phyloP scores from a whole-genome alignment of 2,888 invertebrate species.

The Drosophila rubida region DNA sequence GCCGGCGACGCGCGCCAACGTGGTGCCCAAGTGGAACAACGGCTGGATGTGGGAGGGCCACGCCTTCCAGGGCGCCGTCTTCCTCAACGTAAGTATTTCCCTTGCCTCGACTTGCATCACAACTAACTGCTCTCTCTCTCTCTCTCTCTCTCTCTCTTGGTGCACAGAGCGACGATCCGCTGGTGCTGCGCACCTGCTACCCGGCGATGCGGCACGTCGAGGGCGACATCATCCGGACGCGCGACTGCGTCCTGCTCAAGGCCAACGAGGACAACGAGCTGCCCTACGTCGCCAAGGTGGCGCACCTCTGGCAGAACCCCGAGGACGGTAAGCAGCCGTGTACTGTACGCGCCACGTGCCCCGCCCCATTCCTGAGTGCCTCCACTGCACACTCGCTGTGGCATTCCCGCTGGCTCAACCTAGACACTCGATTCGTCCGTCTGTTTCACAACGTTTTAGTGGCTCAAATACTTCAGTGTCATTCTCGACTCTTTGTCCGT shows the following conservation, averaged over 20 bases:
- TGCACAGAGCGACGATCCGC: constrained; percentile 89
- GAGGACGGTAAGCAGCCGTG: constrained; percentile 90
- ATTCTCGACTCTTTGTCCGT: too few species aligned
- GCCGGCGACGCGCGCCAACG: constrained; percentile 83
- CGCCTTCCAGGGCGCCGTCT: constrained; percentile 92
- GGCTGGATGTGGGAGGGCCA: constrained; percentile 97
- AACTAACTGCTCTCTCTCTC: background rate
- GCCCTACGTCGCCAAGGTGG: constrained; percentile 97
- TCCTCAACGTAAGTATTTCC: constrained; percentile 89
- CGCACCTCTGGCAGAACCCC: constrained; percentile 97
- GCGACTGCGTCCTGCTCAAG: constrained; percentile 96
- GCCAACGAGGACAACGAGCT: constrained; percentile 93
- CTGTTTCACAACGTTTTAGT: too few species aligned
- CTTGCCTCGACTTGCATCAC: background rate
- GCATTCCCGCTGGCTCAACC: too few species aligned
- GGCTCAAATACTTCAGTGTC: too few species aligned
- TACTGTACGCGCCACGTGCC: constrained; percentile 9
- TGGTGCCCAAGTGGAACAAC: constrained; percentile 92
- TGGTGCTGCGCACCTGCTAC: constrained; percentile 93
- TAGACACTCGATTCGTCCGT: too few species aligned
- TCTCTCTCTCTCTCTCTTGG: constrained; percentile 27
- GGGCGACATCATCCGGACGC: constrained; percentile 93
- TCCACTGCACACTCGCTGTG: too few species aligned
- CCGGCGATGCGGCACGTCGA: constrained; percentile 95
- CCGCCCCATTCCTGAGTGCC: too few species aligned